These are phyloP conservation scores for Sebastes steindachneri DNA, from an alignment of 2,797 vertebrate species.

Conservation along the genomic window DNA sequence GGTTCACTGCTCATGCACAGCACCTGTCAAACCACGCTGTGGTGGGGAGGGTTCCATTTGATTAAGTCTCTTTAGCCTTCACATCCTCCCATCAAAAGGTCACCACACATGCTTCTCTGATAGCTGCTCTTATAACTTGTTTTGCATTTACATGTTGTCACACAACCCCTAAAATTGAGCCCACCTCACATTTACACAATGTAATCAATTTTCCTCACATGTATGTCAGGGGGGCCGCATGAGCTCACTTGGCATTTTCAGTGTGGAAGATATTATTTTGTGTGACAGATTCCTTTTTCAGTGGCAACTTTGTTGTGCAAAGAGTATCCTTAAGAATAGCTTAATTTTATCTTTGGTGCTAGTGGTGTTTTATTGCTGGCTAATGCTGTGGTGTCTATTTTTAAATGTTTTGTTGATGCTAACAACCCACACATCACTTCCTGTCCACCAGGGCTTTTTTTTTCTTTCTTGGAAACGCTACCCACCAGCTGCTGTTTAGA, in stretches of 20 bases:
- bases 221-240: not conserved
- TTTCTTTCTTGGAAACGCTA: not conserved
- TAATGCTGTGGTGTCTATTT: not conserved
- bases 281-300: not conserved
- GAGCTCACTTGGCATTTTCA: not conserved
- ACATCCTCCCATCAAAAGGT: conserved; percentile 70
- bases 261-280: not conserved
- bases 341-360: not conserved
- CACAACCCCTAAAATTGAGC: conserved; percentile 1
- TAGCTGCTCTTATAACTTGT: conserved; percentile 39
- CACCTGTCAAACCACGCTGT: conserved; percentile 63
- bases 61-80: conserved; percentile 75
- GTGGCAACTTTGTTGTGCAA: not conserved
- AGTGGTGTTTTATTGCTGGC: not conserved
- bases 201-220: conserved; percentile 45
- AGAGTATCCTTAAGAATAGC: not conserved
- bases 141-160: conserved; percentile 55
- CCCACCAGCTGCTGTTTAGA: not conserved
- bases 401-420: not conserved
- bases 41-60: conserved; percentile 63
- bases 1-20: conserved; percentile 70
- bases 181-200: conserved; percentile 8
- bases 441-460: not conserved
- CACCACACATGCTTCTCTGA: conserved; percentile 54
- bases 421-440: conserved; percentile 1